Conservation (phyloP, 2,113 vertebrate species). For the Bufo bufo region DNA sequence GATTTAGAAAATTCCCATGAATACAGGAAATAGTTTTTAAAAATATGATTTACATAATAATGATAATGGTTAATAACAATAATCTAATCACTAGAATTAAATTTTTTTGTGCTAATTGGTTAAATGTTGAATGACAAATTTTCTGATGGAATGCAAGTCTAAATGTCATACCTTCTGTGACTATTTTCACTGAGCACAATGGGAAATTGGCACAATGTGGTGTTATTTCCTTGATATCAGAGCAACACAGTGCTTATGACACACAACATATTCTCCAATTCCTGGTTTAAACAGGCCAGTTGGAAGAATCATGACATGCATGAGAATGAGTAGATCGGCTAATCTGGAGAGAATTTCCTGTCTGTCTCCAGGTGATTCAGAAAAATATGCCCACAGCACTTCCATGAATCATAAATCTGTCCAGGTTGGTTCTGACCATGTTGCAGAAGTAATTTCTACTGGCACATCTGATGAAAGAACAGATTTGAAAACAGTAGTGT, state of each 20-base stretch:
- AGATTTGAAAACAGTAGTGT: constrained; percentile 73
- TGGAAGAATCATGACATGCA: constrained; percentile 64
- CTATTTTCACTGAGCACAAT: constrained; percentile 1
- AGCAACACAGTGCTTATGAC: constrained; percentile 50
- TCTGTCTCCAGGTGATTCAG: constrained; percentile 68
- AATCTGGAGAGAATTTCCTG: constrained; percentile 64
- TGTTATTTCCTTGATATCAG: constrained; percentile 54
- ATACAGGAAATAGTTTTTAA: too few relatives aligned
- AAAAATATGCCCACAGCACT: constrained; percentile 69
- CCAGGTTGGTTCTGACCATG: constrained; percentile 72
- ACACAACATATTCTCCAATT: constrained; percentile 64
- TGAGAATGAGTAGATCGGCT: constrained; percentile 65
- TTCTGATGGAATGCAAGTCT: neutral
- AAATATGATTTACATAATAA: neutral
- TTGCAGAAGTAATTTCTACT: constrained; percentile 76
- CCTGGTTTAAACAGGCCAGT: constrained; percentile 67
- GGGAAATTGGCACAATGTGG: constrained; percentile 43
- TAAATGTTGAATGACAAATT: neutral
- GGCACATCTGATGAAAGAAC: constrained; percentile 73
- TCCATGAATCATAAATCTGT: constrained; percentile 67
- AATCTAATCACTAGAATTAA: neutral
- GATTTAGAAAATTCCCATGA: too few relatives aligned
- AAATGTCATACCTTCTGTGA: constrained; percentile 8
- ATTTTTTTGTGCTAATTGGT: neutral
- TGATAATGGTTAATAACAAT: neutral